Evolutionary conservation across 2,888 invertebrate species (phyloP).

Genomic region (Cryptocheilus praepositus): DNA sequence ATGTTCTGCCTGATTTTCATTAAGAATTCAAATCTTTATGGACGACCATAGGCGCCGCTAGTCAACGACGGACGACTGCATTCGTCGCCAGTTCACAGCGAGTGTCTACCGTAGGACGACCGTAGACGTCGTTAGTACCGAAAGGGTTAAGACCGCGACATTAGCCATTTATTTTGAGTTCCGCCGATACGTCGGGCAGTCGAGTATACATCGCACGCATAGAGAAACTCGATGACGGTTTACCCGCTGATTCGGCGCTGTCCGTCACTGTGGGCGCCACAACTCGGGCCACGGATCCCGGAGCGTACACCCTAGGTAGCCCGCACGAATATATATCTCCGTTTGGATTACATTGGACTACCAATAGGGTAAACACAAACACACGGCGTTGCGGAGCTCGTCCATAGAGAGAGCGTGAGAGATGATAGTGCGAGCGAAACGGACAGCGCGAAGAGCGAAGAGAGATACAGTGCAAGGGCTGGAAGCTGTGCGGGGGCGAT

Average conservation of each 20-base stretch:
- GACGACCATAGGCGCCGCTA: no score
- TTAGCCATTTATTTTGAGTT: neutral
- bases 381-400: constrained; percentile 25
- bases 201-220: constrained; percentile 30
- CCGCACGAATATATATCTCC: constrained; percentile 57
- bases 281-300: constrained; percentile 54
- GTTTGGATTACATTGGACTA: constrained; percentile 68
- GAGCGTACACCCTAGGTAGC: constrained; percentile 37
- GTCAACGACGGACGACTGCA: no score
- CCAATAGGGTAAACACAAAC: constrained; percentile 64
- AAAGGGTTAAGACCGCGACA: no score
- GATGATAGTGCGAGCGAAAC: constrained; percentile 13
- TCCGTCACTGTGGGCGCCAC: constrained; percentile 55
- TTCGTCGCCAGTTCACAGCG: no score
- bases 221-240: constrained; percentile 63
- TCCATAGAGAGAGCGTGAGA: constrained; percentile 29
- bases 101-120: no score
- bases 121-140: no score
- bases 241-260: constrained; percentile 66
- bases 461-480: constrained; percentile 2
- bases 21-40: no score
- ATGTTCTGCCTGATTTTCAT: no score
- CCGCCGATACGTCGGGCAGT: constrained; percentile 17
- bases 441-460: constrained; percentile 20
- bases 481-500: constrained; percentile 11